A percentile compares a stretch with the other conserved stretches of the same genome.
Evolutionary conservation across 2,797 vertebrate genomes (phyloP).

Genomic region (Phrynocephalus forsythii): DNA sequence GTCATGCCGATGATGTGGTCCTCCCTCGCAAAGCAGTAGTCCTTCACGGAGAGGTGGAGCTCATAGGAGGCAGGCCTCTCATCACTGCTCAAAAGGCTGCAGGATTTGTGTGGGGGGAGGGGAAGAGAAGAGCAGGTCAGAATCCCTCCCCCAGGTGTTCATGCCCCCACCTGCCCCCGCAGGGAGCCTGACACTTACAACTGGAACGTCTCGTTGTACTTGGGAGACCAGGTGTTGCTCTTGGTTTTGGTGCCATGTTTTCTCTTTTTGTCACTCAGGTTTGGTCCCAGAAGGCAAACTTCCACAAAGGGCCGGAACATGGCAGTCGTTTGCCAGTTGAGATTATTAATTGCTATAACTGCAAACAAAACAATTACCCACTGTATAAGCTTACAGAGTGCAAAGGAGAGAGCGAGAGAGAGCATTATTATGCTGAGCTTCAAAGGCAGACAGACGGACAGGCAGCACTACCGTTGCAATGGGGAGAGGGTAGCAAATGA

Average conservation of each 20-base stretch:
- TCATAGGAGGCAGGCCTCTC: slow-evolving; percentile 91
- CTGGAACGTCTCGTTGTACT: slow-evolving; percentile 98
- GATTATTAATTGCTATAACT: slow-evolving; percentile 94
- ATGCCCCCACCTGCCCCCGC: too few species aligned
- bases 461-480: not conserved
- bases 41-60: slow-evolving; percentile 95
- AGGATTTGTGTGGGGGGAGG: too few species aligned
- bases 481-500: not conserved
- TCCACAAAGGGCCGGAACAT: slow-evolving; percentile 99
- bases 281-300: slow-evolving; percentile 92
- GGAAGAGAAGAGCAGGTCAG: too few species aligned
- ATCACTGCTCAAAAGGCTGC: slow-evolving; percentile 90
- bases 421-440: not conserved
- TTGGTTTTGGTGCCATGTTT: slow-evolving; percentile 98
- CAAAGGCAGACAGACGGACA: not conserved
- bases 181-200: slow-evolving; percentile 86
- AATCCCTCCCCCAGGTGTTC: too few species aligned
- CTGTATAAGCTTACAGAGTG: too few species aligned
- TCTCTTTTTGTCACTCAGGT: slow-evolving; percentile 93
- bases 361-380: slow-evolving; percentile 13
- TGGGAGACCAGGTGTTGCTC: slow-evolving; percentile 99
- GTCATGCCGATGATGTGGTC: slow-evolving; percentile 94
- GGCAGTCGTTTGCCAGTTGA: slow-evolving; percentile 94
- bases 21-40: slow-evolving; percentile 98
- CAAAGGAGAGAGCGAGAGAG: too few species aligned